phyloP scores from a whole-genome alignment of 1,140 invertebrate species.

The Zaprionus inermis region DNA sequence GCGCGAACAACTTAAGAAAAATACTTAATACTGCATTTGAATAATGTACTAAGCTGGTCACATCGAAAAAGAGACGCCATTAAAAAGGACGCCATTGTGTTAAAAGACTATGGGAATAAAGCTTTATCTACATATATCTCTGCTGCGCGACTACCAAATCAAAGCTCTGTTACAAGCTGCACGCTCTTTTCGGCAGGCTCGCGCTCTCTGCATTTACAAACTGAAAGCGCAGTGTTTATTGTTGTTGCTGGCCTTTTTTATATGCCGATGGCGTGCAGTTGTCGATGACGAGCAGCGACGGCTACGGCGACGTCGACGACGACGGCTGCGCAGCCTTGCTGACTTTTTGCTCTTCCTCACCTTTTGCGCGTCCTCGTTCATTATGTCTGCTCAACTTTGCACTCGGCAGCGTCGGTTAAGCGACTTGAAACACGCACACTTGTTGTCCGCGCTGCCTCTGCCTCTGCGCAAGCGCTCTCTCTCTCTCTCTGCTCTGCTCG shows the following conservation, averaged over 20 bases:
- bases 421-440: slow-evolving; percentile 81
- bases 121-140: neutral
- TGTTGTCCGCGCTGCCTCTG: slow-evolving; percentile 47
- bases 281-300: slow-evolving; percentile 43
- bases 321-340: slow-evolving; percentile 52
- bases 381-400: slow-evolving; percentile 76
- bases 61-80: no score
- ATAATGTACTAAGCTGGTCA: no score
- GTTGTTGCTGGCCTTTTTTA: slow-evolving; percentile 52
- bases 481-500: slow-evolving; percentile 60
- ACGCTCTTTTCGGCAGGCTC: slow-evolving; percentile 19
- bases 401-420: slow-evolving; percentile 64
- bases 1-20: no score
- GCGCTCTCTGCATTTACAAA: slow-evolving; percentile 18
- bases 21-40: no score
- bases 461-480: neutral
- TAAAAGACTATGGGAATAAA: no score
- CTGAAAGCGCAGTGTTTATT: slow-evolving; percentile 37
- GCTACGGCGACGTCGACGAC: no score
- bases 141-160: neutral
- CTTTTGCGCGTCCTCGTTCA: slow-evolving; percentile 37
- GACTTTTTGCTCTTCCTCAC: slow-evolving; percentile 9
- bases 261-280: slow-evolving; percentile 74
- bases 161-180: neutral
- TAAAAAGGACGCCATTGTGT: no score